Evolutionary conservation across 2,888 invertebrate genomes (phyloP).

Genomic region (Cephus runcator): DNA sequence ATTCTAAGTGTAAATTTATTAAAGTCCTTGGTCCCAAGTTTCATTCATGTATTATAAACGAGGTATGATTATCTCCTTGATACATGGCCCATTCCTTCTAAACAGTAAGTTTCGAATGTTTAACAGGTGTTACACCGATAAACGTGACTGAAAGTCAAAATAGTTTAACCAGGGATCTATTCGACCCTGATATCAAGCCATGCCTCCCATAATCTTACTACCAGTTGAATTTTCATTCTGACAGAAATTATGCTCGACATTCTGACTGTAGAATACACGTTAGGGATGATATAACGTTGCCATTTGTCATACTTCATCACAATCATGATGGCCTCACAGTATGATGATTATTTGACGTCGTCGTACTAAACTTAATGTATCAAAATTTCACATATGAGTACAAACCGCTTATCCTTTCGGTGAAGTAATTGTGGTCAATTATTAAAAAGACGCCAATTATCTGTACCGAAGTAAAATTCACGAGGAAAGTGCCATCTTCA

Average conservation of each 20-base stretch:
- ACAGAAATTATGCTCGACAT: background rate
- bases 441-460: background rate
- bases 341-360: background rate
- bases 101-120: background rate
- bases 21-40: background rate
- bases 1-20: background rate
- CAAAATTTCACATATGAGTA: background rate
- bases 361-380: background rate
- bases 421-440: background rate
- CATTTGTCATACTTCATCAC: background rate
- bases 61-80: background rate
- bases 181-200: background rate
- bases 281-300: background rate
- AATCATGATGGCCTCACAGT: background rate
- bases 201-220: background rate
- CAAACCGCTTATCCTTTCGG: background rate
- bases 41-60: background rate
- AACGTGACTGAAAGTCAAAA: background rate
- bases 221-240: background rate
- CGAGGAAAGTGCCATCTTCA: background rate
- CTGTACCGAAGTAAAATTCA: background rate
- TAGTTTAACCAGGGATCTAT: background rate
- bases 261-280: background rate
- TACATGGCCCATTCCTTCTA: background rate
- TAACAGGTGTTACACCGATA: background rate